Evolutionary conservation across 2,113 vertebrate genomes (phyloP).

Genomic region (Panthera leo): DNA sequence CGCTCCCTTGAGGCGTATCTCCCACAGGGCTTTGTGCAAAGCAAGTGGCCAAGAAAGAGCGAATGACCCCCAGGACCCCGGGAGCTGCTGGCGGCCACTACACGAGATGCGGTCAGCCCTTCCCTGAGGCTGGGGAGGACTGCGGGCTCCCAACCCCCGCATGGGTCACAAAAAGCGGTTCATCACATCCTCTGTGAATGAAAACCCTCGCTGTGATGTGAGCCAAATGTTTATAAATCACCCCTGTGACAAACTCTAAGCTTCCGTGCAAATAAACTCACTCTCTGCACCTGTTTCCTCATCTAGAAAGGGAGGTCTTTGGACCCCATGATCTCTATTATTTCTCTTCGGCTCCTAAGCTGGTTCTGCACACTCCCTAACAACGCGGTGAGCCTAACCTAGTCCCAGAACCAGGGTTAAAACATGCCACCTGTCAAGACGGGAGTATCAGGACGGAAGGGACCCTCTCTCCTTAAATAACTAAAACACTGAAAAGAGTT

Average conservation of each 20-base stretch:
- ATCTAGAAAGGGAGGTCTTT: neutral
- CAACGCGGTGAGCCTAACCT: neutral
- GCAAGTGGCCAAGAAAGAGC: neutral
- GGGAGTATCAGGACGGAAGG: no score
- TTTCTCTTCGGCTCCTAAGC: neutral
- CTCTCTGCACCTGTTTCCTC: neutral
- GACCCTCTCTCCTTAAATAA: neutral
- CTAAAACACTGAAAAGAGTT: neutral
- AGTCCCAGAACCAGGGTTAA: neutral
- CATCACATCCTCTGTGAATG: neutral
- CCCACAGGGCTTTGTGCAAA: neutral
- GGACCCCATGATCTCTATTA: neutral
- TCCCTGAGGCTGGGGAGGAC: no score
- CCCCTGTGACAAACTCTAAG: neutral
- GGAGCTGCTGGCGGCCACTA: neutral
- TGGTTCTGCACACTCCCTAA: neutral
- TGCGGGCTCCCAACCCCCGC: rapidly evolving
- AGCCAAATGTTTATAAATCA: neutral
- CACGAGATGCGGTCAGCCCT: no score
- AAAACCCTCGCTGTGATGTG: neutral
- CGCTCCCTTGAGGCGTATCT: neutral
- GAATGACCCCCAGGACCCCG: neutral
- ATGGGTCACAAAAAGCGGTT: neutral
- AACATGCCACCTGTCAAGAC: neutral
- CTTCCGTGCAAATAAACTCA: neutral